phyloP scores from a whole-genome alignment of 2,888 invertebrate genomes.

The Acleris cristana region DNA sequence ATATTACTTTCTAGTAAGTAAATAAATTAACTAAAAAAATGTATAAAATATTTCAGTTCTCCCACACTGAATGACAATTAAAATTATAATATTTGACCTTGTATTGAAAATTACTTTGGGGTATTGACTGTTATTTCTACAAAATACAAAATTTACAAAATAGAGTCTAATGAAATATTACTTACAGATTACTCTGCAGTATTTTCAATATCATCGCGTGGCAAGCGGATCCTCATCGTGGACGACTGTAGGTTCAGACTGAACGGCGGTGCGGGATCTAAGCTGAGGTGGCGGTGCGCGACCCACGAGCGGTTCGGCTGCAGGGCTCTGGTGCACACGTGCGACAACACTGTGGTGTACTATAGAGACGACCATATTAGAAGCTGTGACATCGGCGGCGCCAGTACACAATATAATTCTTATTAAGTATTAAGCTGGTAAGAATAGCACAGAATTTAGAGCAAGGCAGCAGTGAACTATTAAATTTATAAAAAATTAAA shows the following conservation, averaged over 20 bases:
- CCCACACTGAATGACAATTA: no score
- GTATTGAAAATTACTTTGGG: no score
- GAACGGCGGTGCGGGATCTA: slow-evolving; percentile 46
- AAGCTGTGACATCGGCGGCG: no score
- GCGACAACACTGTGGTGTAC: slow-evolving; percentile 50
- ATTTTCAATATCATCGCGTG: slow-evolving; percentile 47
- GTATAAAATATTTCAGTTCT: no score
- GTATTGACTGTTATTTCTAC: no score
- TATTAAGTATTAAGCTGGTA: no score
- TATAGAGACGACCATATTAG: slow-evolving; percentile 49
- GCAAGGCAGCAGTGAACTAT: no score
- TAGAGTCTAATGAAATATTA: background rate
- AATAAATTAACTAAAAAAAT: slow-evolving; percentile 9
- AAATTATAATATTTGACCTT: no score
- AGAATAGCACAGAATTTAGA: no score
- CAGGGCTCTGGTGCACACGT: slow-evolving; percentile 56
- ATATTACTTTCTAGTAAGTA: slow-evolving; percentile 31
- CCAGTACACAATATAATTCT: no score
- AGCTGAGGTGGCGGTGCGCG: slow-evolving; percentile 59
- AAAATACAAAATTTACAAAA: no score
- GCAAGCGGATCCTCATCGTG: slow-evolving; percentile 48
- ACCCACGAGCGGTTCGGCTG: slow-evolving; percentile 53
- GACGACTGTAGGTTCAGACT: slow-evolving; percentile 52
- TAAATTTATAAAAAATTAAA: no score
- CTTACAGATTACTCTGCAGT: slow-evolving; percentile 14